Base-by-base conservation (phyloP, 1,140 invertebrate species). In the Coelopa frigida region DNA sequence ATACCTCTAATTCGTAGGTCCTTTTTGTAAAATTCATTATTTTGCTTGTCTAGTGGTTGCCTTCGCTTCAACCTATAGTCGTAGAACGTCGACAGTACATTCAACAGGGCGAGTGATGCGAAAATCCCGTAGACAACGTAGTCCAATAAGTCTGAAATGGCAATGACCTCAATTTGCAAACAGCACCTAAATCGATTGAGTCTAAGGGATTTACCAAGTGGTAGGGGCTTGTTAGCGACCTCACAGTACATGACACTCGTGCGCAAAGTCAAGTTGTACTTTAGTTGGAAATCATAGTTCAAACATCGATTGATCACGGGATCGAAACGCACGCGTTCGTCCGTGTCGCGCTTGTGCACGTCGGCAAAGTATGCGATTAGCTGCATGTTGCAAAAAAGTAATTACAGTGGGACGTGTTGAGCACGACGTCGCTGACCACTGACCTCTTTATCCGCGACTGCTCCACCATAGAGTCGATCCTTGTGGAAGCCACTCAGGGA, bases 221-320 rank as follows among this genome's bases (percentile, higher is more conserved):
- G 32, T 33, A 53, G 21, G 1, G 23, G n/a, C 3, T 58, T 49
- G 7, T 53, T 43, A 1, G 54, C 43, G 18, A 50, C 18, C 2
- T 58, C 58, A 43, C 65, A 68, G 31, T 68, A 68, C 43, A 66
- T 57, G 26, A 68, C 53, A 31, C 37, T 48, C 24, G 50, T 62
- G 12, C 54, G 54, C 15, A 56, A 22, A 1, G 49, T 33, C 6
- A 68, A 29, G 0, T 49, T 51, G 41, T 49, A 67, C 14, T 51
- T 48, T 0, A 44, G 26, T 4, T 38, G 35, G 26, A 65, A 57
- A 20, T 66, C 40, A 0, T 49, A 51, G 48, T 68, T 68, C 3
- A 68, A 32, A 20, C 65, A 68, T 32, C 41, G 55, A 18, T 60
- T 62, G 5, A 66, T 43, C 7, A 57, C 7, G 7, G 54, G 46